phyloP scores from a whole-genome alignment of 2,888 invertebrate species.

The Anaspis maculata region DNA sequence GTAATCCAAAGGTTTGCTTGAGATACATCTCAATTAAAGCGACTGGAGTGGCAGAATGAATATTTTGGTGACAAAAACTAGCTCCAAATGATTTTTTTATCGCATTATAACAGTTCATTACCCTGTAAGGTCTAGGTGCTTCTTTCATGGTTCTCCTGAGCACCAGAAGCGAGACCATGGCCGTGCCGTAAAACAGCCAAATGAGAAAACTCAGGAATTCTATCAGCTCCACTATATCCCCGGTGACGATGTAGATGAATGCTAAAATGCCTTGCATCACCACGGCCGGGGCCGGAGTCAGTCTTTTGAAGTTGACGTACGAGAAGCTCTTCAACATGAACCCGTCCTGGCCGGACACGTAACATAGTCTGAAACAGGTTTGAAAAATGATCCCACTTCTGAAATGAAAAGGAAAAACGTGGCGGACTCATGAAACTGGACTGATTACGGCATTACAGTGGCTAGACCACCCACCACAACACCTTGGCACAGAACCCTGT shows the following conservation, averaged over 20 bases:
- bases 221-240: conserved; percentile 68
- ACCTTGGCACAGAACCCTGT: too few relatives aligned
- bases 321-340: conserved; percentile 73
- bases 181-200: conserved; percentile 80
- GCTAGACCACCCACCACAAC: too few relatives aligned
- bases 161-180: conserved; percentile 70
- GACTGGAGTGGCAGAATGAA: too few relatives aligned
- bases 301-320: conserved; percentile 62
- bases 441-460: too few relatives aligned
- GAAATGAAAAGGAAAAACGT: too few relatives aligned
- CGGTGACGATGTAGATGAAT: conserved; percentile 60
- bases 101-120: too few relatives aligned
- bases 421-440: too few relatives aligned
- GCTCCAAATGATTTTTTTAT: conserved; percentile 2
- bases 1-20: too few relatives aligned
- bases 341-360: conserved; percentile 72
- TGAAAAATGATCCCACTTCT: too few relatives aligned
- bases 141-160: conserved; percentile 62
- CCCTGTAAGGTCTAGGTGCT: conserved; percentile 62
- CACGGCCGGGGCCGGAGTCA: conserved; percentile 77
- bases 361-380: conserved; percentile 57
- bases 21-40: too few relatives aligned
- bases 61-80: conserved; percentile 3
- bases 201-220: conserved; percentile 82
- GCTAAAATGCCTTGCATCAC: conserved; percentile 71